Evolutionary conservation across 2,113 vertebrate genomes (phyloP).

Genomic region (Actenoides lindsayi): DNA sequence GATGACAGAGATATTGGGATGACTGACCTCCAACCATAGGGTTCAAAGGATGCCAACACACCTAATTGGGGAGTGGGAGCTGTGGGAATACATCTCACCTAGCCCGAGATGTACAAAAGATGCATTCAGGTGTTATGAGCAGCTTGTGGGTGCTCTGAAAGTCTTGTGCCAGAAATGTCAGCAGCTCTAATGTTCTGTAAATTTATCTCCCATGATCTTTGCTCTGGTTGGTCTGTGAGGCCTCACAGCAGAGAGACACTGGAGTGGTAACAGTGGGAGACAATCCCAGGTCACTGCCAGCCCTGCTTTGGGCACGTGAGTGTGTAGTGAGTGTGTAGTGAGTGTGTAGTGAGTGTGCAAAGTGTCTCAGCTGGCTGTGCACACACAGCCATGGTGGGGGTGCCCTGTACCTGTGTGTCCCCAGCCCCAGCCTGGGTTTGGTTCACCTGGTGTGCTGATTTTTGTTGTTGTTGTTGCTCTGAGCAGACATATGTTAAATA

Average conservation of each 20-base stretch:
- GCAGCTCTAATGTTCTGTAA: neutral
- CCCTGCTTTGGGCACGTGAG: neutral
- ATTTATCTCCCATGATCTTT: neutral
- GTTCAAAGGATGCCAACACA: neutral
- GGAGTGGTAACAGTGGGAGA: neutral
- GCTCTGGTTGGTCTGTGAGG: neutral
- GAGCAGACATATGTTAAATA: rapidly evolving
- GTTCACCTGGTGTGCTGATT: rapidly evolving
- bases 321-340: neutral
- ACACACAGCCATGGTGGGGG: neutral
- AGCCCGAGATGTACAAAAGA: neutral
- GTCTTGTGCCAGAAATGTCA: rapidly evolving
- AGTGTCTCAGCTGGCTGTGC: neutral
- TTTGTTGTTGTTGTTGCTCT: neutral
- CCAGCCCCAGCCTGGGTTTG: rapidly evolving
- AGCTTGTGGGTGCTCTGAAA: neutral
- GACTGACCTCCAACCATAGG: neutral
- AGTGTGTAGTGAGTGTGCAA: neutral
- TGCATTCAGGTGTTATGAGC: neutral
- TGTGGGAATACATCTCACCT: neutral
- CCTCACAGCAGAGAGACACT: neutral
- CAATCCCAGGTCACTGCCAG: neutral
- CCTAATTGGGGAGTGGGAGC: neutral
- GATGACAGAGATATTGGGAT: neutral
- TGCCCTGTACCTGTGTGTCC: rapidly evolving